phyloP scores from a whole-genome alignment of 2,113 vertebrate genomes.

The Psettodes erumei region DNA sequence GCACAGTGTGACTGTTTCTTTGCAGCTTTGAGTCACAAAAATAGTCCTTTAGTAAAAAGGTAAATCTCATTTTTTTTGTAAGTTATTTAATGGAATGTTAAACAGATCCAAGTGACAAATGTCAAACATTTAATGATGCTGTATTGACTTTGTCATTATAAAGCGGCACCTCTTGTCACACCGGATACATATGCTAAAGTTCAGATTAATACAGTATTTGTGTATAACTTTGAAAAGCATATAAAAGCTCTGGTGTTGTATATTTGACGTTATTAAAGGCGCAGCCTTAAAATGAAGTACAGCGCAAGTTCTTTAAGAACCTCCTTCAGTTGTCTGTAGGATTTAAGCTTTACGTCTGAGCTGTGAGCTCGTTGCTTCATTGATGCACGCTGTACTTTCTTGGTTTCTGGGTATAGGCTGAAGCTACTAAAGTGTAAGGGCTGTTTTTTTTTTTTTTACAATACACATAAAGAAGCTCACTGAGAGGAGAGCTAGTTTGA shows the following conservation, averaged over 20 bases:
- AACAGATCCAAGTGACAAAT: neutral
- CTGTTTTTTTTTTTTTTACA: slow-evolving; percentile 16
- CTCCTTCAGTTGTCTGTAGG: slow-evolving; percentile 19
- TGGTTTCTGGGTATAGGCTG: slow-evolving; percentile 12
- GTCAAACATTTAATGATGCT: neutral
- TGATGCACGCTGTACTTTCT: slow-evolving; percentile 27
- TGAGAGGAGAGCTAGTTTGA: slow-evolving; percentile 36
- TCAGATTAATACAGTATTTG: neutral
- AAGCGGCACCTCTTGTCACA: neutral
- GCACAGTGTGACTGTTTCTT: neutral
- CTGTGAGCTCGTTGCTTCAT: slow-evolving; percentile 10
- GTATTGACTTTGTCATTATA: neutral
- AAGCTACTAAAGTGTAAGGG: neutral
- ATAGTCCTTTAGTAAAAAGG: too few species aligned
- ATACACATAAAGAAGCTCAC: slow-evolving; percentile 14
- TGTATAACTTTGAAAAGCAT: neutral
- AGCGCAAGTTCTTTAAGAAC: neutral
- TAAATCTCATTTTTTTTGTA: neutral
- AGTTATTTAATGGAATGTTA: neutral
- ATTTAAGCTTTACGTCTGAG: slow-evolving; percentile 3
- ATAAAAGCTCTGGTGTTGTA: neutral
- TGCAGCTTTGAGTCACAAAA: neutral
- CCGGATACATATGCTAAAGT: neutral
- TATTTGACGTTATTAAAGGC: slow-evolving; percentile 6
- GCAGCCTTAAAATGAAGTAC: neutral